Base-by-base conservation (phyloP, 2,113 vertebrate species). In the Indicator maculatus region DNA sequence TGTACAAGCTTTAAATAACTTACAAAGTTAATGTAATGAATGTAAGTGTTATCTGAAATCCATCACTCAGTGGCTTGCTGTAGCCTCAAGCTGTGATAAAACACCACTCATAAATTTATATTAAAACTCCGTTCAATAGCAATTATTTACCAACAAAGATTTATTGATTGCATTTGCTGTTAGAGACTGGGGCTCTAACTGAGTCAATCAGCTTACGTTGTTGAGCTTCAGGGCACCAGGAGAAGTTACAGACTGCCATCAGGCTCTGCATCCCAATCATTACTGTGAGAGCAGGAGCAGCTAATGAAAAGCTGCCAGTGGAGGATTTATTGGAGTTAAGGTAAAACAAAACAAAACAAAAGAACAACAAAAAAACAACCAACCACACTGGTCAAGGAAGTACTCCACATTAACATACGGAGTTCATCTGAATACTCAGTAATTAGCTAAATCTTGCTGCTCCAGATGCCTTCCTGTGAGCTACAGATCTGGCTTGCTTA, bases 61-160 rank as follows among this genome's bases (percentile, higher is more conserved):
- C 96, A 98, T 98, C 97, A 96, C 95, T 97, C 98, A 97, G 96
- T 83, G 92, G 94, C 94, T 93, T 13, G 92, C 95, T 4, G 86
- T 97, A 96, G 98, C 98, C 97, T 96, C 97, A 66, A 98, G 98
- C 98, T 97, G 97, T 97, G 98, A 98, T 98, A 97, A 98, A 98
- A 98, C 97, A 97, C 97, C 93, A 97, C 98, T 98, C 98, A 98
- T 98, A 98, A 98, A 98, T 98, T 98, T 98, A 98, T 98, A 98
- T 98, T 98, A 98, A 98, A 98, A 98, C 97, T 93, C 97, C 89
- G 97, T 96, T 98, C 98, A 60, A 98, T 98, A 98, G 98, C 98
- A 98, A 98, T 98, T 98, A 98, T 98, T 98, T 98, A 98, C 98
- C 98, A 98, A 98, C 98, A 98, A 98, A 98, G 98, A 98, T 98